A percentile compares a stretch with the other conserved stretches of the same genome.
Evolutionary conservation across 1,140 invertebrate species (phyloP).

Genomic region (Dendroctonus valens): DNA sequence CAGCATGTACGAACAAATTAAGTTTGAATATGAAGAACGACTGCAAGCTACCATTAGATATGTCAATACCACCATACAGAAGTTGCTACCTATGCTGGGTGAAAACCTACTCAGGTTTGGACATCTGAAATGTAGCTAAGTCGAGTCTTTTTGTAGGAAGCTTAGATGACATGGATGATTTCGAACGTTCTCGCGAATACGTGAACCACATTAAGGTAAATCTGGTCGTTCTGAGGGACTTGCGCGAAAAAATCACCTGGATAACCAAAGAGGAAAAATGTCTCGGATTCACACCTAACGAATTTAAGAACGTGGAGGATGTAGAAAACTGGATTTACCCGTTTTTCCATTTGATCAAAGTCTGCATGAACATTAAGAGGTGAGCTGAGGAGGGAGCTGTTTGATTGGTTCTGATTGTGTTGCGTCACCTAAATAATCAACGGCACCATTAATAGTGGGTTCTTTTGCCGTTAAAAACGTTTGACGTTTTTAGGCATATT

Average conservation of each 20-base stretch:
- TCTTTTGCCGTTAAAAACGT: no score
- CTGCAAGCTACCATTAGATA: constrained; percentile 66
- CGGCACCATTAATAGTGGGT: no score
- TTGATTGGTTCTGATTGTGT: background rate
- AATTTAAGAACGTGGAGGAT: constrained; percentile 74
- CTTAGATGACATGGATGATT: constrained; percentile 70
- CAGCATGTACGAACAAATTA: constrained; percentile 72
- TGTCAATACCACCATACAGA: constrained; percentile 63
- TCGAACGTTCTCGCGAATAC: constrained; percentile 56
- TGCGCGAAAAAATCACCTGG: constrained; percentile 73
- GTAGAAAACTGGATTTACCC: constrained; percentile 67
- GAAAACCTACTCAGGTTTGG: no score
- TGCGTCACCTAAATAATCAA: no score
- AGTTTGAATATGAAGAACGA: constrained; percentile 77
- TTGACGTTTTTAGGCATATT: constrained; percentile 60
- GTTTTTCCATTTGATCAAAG: constrained; percentile 64
- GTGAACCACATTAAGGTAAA: constrained; percentile 70
- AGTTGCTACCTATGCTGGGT: constrained; percentile 66
- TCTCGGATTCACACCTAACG: constrained; percentile 74
- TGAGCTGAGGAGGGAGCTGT: background rate
- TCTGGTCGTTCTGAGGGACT: constrained; percentile 69
- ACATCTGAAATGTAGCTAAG: no score
- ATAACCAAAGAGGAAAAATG: constrained; percentile 87
- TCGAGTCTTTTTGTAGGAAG: constrained; percentile 4
- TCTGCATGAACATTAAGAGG: constrained; percentile 70